Conservation (phyloP, 2,888 invertebrate genomes). For the Agrochola lychnidis region DNA sequence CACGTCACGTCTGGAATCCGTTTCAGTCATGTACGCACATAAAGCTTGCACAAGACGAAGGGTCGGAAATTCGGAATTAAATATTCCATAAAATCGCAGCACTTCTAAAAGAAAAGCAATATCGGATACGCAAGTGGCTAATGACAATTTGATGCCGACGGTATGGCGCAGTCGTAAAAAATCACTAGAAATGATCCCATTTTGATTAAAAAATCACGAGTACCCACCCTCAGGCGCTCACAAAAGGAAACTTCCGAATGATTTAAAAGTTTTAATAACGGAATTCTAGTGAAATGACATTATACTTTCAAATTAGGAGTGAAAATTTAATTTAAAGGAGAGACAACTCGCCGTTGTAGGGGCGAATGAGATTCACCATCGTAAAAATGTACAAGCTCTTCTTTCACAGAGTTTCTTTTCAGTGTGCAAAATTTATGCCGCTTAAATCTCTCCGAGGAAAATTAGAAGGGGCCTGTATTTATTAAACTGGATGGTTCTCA, state of each 20-base stretch:
- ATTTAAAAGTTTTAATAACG: conserved; percentile 91
- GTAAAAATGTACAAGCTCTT: conserved; percentile 90
- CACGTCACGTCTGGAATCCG: conserved; percentile 22
- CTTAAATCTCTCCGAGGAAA: conserved; percentile 89
- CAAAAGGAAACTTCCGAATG: conserved; percentile 88
- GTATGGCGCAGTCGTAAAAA: conserved; percentile 89
- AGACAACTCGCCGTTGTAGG: conserved; percentile 88
- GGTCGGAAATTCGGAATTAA: conserved; percentile 83
- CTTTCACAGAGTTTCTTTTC: conserved; percentile 89
- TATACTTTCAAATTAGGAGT: conserved; percentile 91
- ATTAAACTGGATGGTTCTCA: conserved; percentile 88
- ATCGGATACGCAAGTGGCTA: conserved; percentile 89
- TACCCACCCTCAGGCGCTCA: conserved; percentile 82
- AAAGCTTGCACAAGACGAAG: conserved; percentile 74
- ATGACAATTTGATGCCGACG: conserved; percentile 88
- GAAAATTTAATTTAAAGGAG: conserved; percentile 91
- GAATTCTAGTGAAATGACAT: conserved; percentile 91
- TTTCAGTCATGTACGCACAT: conserved; percentile 56
- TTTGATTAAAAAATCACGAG: conserved; percentile 90
- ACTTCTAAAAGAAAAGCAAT: conserved; percentile 89
- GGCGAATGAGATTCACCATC: conserved; percentile 88
- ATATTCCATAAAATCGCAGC: conserved; percentile 86
- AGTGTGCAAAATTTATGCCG: conserved; percentile 88
- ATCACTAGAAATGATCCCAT: conserved; percentile 90
- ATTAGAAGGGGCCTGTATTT: conserved; percentile 89